Percentiles rank a stretch among this genome's conserved stretches.
phyloP scores from a whole-genome alignment of 2,797 vertebrate species.

The Sitta carolinensis region DNA sequence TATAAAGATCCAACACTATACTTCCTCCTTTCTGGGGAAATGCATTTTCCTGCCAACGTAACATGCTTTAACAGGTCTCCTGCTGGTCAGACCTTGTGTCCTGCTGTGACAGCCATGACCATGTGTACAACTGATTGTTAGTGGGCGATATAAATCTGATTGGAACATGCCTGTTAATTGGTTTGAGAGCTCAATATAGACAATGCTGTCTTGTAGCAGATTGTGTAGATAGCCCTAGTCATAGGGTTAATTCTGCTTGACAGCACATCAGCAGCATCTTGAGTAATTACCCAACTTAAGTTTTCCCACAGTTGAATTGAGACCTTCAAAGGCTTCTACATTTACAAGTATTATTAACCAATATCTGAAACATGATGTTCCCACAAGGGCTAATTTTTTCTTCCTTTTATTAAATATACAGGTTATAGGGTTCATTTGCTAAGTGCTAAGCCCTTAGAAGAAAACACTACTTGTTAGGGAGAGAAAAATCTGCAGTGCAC shows the following conservation, averaged over 20 bases:
- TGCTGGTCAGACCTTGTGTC: slow-evolving; percentile 64
- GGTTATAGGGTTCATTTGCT: slow-evolving; percentile 78
- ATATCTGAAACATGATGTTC: slow-evolving; percentile 85
- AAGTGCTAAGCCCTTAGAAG: slow-evolving; percentile 71
- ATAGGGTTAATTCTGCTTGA: slow-evolving; percentile 85
- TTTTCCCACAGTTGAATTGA: slow-evolving; percentile 85
- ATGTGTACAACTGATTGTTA: slow-evolving; percentile 70
- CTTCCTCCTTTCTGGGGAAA: slow-evolving; percentile 67
- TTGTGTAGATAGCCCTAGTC: slow-evolving; percentile 76
- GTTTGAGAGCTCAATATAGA: slow-evolving; percentile 78
- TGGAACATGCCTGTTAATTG: slow-evolving; percentile 80
- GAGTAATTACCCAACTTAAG: slow-evolving; percentile 83
- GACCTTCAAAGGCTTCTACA: slow-evolving; percentile 86
- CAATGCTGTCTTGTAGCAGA: slow-evolving; percentile 78
- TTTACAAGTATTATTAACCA: slow-evolving; percentile 84
- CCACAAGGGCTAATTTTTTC: slow-evolving; percentile 78
- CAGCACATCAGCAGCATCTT: slow-evolving; percentile 82
- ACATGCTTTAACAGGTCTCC: slow-evolving; percentile 72
- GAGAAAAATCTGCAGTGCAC: slow-evolving; percentile 63
- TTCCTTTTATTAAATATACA: slow-evolving; percentile 75
- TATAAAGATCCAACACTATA: slow-evolving; percentile 29
- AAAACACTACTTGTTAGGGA: slow-evolving; percentile 68
- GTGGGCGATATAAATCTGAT: slow-evolving; percentile 75
- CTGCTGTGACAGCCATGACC: slow-evolving; percentile 72
- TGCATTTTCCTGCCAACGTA: slow-evolving; percentile 62